phyloP scores from a whole-genome alignment of 2,113 vertebrate genomes.

The Datnioides undecimradiatus region DNA sequence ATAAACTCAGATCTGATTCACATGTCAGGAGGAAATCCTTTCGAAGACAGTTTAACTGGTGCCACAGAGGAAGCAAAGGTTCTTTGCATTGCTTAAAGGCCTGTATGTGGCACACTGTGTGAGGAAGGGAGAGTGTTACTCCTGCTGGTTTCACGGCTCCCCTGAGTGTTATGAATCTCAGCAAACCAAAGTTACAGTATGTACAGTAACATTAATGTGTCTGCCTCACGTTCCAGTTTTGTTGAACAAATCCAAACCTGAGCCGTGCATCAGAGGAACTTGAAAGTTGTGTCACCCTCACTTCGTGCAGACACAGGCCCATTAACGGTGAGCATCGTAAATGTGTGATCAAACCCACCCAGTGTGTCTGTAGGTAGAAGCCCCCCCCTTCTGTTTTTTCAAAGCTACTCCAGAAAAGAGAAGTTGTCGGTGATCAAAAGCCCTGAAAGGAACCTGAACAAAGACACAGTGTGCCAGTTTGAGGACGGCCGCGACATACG shows the following conservation, averaged over 20 bases:
- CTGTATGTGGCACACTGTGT: not conserved
- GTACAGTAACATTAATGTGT: too few relatives aligned
- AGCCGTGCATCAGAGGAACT: not conserved
- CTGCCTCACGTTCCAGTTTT: not conserved
- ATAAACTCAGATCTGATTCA: not conserved
- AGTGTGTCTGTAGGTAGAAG: constrained; percentile 32
- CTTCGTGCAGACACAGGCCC: not conserved
- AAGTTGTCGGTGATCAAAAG: constrained; percentile 53
- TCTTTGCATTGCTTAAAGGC: not conserved
- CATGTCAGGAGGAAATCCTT: not conserved
- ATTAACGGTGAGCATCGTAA: not conserved
- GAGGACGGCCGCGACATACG: constrained; percentile 67
- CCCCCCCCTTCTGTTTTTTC: constrained; percentile 26
- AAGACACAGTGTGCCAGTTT: constrained; percentile 51
- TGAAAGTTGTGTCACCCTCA: not conserved
- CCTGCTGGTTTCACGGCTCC: not conserved
- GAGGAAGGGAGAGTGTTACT: not conserved
- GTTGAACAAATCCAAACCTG: not conserved
- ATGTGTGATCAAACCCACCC: constrained; percentile 15
- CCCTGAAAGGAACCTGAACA: constrained; percentile 58
- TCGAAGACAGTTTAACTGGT: not conserved
- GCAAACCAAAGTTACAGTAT: not conserved
- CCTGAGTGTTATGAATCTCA: not conserved
- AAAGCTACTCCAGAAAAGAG: constrained; percentile 35
- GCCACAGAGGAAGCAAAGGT: not conserved